Conservation (phyloP, 2,113 vertebrate species). For the Petaurus breviceps region DNA sequence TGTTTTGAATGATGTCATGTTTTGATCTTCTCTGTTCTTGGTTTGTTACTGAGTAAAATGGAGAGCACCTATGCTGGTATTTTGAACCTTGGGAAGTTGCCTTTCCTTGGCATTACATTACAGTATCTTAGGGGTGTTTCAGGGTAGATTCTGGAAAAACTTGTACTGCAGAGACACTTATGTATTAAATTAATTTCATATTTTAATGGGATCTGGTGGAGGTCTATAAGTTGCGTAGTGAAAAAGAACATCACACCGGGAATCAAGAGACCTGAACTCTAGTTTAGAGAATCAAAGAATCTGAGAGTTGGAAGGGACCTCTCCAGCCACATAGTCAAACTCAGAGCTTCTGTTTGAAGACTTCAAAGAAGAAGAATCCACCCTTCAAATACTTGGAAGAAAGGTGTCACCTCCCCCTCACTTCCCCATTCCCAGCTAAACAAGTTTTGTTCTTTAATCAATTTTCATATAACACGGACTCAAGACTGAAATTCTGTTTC, state of each 20-base stretch:
- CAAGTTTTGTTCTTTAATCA: neutral
- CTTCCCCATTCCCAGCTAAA: neutral
- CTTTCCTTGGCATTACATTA: too few species aligned
- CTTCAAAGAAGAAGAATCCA: neutral
- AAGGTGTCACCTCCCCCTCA: neutral
- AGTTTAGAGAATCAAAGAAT: neutral
- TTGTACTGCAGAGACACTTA: neutral
- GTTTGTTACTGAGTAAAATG: too few species aligned
- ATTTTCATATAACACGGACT: neutral
- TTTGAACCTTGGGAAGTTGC: too few species aligned
- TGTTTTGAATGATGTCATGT: too few species aligned
- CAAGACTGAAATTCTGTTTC: neutral
- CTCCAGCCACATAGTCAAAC: neutral
- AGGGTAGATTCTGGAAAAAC: neutral
- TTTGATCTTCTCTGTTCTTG: too few species aligned
- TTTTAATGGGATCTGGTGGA: neutral
- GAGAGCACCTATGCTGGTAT: too few species aligned
- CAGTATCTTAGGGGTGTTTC: neutral
- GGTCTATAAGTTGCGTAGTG: neutral
- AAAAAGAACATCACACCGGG: too few species aligned
- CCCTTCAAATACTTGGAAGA: neutral
- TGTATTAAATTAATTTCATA: neutral
- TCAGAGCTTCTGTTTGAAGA: neutral
- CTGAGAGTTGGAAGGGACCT: neutral
- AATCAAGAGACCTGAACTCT: neutral